Base-by-base conservation (phyloP, 1,140 invertebrate genomes). In the Bombus confusus region DNA sequence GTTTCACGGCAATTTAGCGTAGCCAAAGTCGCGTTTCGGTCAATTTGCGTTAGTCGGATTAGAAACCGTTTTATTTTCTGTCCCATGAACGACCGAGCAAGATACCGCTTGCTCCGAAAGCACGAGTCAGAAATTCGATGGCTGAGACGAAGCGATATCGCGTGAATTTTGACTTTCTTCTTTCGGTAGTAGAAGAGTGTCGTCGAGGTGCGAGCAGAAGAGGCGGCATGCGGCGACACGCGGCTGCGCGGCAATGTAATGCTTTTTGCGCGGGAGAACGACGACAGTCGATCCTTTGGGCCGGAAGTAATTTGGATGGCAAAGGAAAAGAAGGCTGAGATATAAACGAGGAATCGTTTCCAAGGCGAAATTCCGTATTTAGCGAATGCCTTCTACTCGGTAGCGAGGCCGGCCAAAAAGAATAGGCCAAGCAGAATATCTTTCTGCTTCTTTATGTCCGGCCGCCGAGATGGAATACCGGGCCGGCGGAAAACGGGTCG, bases 361-460 rank as follows among this genome's bases (percentile, higher is more conserved):
- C 77, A 74, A 73, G 59, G 83, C 28, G 71, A 80, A 81, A 80
- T 41, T 85, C 59, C 59, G 77, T 85, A 85, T 85, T 85, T 85
- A 85, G 78, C 39, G 59, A 59, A 73, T 85, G 59, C 78, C 43
- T 74, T 80, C 43, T 69, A 57, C 41, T 66, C 41, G 43, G 28
- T 41, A 57, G 41, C 59, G 71, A 62, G 59, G 22, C 43, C 62
- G 37, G 77, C 6, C 77, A 72, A 73, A 81, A 81, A 85, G 83
- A 85, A 85, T 85, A 74, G 83, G 52, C 83, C 57, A 81, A 81
- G 83, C 57, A 62, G 77, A 85, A 86, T 83, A 83, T 86, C 85
- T 86, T 86, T 62, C 83, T 66, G 77, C 37, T 71, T 82, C 78
- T 89, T 90, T 87, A 87, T 87, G 75, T 85, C 74, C 41, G 66